Evolutionary conservation across 2,888 invertebrate genomes (phyloP).

Genomic region (Suillia variegata): DNA sequence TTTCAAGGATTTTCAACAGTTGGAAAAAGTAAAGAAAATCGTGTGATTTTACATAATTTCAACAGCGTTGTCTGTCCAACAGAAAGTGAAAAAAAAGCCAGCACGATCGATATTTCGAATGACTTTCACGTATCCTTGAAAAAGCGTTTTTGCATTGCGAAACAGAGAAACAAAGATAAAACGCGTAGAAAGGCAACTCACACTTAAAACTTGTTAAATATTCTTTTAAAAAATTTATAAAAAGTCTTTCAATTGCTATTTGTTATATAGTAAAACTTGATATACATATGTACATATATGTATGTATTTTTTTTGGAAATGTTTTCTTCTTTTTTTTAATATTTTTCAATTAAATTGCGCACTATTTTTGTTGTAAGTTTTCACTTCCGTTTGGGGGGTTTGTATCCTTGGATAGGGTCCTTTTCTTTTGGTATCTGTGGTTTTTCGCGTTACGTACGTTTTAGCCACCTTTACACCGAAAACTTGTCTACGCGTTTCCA

Average conservation of each 20-base stretch:
- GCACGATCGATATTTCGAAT: neutral
- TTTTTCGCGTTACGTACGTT: neutral
- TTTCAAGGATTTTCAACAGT: slow-evolving; percentile 40
- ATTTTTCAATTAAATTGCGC: neutral
- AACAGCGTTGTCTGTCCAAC: no score
- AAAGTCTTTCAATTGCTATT: slow-evolving; percentile 2
- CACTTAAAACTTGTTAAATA: no score
- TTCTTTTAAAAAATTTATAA: slow-evolving; percentile 19
- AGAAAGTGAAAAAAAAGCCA: neutral
- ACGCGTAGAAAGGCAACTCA: slow-evolving; percentile 33
- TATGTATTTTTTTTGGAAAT: neutral
- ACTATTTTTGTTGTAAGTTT: slow-evolving; percentile 1
- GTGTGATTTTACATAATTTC: neutral
- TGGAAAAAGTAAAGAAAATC: neutral
- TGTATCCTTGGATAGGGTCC: neutral
- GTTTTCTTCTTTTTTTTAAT: neutral
- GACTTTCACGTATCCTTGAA: slow-evolving; percentile 34
- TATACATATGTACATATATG: neutral
- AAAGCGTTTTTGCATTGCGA: slow-evolving; percentile 1
- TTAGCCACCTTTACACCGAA: slow-evolving; percentile 2
- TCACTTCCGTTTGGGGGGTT: neutral
- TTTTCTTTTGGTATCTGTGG: neutral
- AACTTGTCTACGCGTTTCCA: slow-evolving; percentile 58
- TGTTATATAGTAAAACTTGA: no score
- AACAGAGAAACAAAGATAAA: neutral